A percentile compares a stretch with the other conserved stretches of the same genome.
Evolutionary conservation across 1,140 invertebrate genomes (phyloP).

Genomic region (Zaprionus camerounensis): DNA sequence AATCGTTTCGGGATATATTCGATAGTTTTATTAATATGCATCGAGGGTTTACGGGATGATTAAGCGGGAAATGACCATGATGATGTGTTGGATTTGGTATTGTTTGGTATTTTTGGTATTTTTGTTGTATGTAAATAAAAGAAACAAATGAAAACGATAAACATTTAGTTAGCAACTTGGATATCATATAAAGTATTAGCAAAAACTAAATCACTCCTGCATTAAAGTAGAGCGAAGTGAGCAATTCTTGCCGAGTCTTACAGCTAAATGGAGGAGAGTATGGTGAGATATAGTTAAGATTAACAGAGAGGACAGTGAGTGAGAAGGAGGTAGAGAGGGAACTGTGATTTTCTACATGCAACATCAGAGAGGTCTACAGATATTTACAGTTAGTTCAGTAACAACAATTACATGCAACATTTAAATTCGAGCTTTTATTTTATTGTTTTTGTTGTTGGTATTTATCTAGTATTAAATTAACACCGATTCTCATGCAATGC

Average conservation of each 20-base stretch:
- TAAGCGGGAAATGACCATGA: constrained; percentile 84
- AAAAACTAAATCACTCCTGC: constrained; percentile 29
- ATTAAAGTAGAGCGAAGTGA: background rate
- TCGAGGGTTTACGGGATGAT: constrained; percentile 69
- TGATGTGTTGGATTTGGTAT: constrained; percentile 66
- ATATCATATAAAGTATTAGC: constrained; percentile 53
- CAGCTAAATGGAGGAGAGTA: constrained; percentile 20
- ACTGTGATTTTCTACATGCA: background rate
- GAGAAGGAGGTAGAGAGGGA: background rate
- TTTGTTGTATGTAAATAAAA: constrained; percentile 79
- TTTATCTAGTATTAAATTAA: constrained; percentile 61
- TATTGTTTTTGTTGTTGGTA: constrained; percentile 16
- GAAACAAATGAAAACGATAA: constrained; percentile 84
- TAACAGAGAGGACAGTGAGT: background rate
- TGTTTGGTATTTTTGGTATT: constrained; percentile 59
- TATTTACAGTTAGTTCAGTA: constrained; percentile 39
- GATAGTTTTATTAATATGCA: constrained; percentile 42
- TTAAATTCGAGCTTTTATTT: constrained; percentile 23
- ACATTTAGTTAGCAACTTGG: constrained; percentile 84
- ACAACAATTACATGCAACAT: constrained; percentile 60
- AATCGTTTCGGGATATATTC: constrained; percentile 14
- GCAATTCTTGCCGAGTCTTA: constrained; percentile 35
- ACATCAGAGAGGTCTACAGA: background rate
- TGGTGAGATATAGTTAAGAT: constrained; percentile 7
- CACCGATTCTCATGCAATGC: constrained; percentile 79